Percentiles rank a stretch among this genome's conserved stretches.
phyloP scores from a whole-genome alignment of 2,113 vertebrate genomes.

The Sphaerodactylus townsendi region DNA sequence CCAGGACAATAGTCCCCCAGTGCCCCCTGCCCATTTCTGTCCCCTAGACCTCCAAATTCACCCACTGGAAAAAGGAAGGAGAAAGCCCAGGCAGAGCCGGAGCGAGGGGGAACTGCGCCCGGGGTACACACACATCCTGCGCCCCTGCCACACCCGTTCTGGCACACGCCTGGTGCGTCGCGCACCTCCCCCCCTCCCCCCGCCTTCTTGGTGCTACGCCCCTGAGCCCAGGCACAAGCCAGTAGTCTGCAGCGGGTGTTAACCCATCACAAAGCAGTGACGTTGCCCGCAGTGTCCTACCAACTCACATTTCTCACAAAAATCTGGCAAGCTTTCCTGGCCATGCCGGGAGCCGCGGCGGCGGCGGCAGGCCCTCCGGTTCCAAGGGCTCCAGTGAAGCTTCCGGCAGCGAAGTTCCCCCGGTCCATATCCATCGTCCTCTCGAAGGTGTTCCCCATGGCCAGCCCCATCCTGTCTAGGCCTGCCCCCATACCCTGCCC shows the following conservation, averaged over 20 bases:
- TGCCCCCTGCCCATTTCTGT: background rate
- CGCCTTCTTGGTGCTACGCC: too few relatives aligned
- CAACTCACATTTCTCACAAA: conserved; percentile 96
- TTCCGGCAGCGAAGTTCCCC: conserved; percentile 88
- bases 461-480: conserved; percentile 91
- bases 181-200: too few relatives aligned
- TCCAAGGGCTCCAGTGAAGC: conserved; percentile 84
- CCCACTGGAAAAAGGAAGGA: too few relatives aligned
- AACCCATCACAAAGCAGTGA: background rate
- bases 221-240: too few relatives aligned
- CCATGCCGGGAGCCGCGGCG: conserved; percentile 76
- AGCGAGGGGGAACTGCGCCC: too few relatives aligned
- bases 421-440: conserved; percentile 89
- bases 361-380: conserved; percentile 81
- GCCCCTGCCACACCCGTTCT: too few relatives aligned
- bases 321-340: conserved; percentile 96
- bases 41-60: background rate
- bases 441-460: conserved; percentile 88
- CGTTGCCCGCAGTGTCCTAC: fast-evolving
- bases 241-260: too few relatives aligned
- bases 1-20: too few relatives aligned
- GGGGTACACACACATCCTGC: too few relatives aligned
- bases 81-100: too few relatives aligned
- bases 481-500: conserved; percentile 83
- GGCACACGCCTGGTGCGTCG: too few relatives aligned